Evolutionary conservation across 1,140 invertebrate species (phyloP).

Genomic region (Ladona fulva): DNA sequence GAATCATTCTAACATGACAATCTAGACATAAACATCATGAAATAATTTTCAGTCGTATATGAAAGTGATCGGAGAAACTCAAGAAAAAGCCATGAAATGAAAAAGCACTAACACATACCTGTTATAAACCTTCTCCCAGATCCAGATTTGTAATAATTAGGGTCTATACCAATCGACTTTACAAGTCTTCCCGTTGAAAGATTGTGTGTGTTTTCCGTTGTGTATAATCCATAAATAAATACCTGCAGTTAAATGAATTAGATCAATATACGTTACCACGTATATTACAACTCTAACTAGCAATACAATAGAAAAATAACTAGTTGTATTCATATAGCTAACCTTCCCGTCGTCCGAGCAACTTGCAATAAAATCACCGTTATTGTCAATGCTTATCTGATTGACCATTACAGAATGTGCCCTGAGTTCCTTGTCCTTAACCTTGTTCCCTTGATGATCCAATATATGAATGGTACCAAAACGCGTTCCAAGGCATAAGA

Average conservation of each 20-base stretch:
- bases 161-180: constrained; percentile 83
- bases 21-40: too few species aligned
- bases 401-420: constrained; percentile 84
- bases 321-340: not conserved
- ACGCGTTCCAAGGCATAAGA: constrained; percentile 84
- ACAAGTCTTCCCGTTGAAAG: constrained; percentile 72
- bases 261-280: too few species aligned
- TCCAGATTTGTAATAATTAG: constrained; percentile 66
- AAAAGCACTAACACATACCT: constrained; percentile 39
- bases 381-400: constrained; percentile 85
- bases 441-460: constrained; percentile 85
- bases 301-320: too few species aligned
- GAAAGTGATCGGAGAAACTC: too few species aligned
- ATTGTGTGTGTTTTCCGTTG: constrained; percentile 68
- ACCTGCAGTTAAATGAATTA: constrained; percentile 26
- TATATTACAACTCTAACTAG: too few species aligned
- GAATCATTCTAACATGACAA: too few species aligned
- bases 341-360: constrained; percentile 88
- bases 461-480: constrained; percentile 83
- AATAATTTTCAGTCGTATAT: too few species aligned
- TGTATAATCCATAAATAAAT: constrained; percentile 70
- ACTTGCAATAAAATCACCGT: constrained; percentile 85
- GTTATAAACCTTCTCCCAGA: constrained; percentile 74
- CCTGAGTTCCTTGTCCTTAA: constrained; percentile 59
- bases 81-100: too few species aligned